These are phyloP conservation scores for Jordanella pulchra DNA, from an alignment of 2,797 vertebrate species.

Conservation along the genomic window DNA sequence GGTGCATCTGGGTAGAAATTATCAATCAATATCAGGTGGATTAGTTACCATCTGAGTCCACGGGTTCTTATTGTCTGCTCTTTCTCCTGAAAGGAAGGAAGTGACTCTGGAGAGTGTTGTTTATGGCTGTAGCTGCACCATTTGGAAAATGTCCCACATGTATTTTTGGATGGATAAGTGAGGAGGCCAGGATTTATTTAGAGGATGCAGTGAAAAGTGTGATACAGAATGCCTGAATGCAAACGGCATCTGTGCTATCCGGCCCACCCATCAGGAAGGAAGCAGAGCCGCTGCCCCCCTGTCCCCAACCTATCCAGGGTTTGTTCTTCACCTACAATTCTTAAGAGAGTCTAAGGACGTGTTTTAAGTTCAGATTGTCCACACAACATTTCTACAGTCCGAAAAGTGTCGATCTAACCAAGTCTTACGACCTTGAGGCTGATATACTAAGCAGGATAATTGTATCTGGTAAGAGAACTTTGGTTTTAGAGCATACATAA, in stretches of 20 bases:
- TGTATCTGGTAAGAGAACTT: too few species aligned
- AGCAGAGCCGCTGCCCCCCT: slow-evolving; percentile 64
- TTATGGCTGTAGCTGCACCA: slow-evolving; percentile 74
- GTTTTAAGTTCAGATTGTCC: slow-evolving; percentile 12
- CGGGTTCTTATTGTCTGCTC: slow-evolving; percentile 30
- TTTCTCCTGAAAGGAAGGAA: slow-evolving; percentile 37
- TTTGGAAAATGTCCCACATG: slow-evolving; percentile 53
- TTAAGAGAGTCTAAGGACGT: slow-evolving; percentile 11
- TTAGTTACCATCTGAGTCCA: background rate
- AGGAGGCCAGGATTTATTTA: slow-evolving; percentile 79
- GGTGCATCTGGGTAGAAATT: too few species aligned
- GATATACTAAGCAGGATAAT: too few species aligned
- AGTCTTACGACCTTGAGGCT: too few species aligned
- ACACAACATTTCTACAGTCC: background rate
- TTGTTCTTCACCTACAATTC: slow-evolving; percentile 33
- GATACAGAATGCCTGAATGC: slow-evolving; percentile 75
- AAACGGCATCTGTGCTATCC: slow-evolving; percentile 77
- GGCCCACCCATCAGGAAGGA: slow-evolving; percentile 59
- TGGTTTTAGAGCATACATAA: too few species aligned
- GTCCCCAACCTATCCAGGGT: slow-evolving; percentile 49
- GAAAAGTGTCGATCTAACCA: too few species aligned
- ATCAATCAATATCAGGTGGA: background rate
- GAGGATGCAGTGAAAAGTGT: slow-evolving; percentile 78
- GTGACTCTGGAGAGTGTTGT: slow-evolving; percentile 61
- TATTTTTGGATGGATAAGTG: slow-evolving; percentile 66